A percentile compares a stretch with the other conserved stretches of the same genome.
These are phyloP conservation scores for Poeciliopsis turneri DNA, from an alignment of 2,797 vertebrate species.

Conservation along the genomic window DNA sequence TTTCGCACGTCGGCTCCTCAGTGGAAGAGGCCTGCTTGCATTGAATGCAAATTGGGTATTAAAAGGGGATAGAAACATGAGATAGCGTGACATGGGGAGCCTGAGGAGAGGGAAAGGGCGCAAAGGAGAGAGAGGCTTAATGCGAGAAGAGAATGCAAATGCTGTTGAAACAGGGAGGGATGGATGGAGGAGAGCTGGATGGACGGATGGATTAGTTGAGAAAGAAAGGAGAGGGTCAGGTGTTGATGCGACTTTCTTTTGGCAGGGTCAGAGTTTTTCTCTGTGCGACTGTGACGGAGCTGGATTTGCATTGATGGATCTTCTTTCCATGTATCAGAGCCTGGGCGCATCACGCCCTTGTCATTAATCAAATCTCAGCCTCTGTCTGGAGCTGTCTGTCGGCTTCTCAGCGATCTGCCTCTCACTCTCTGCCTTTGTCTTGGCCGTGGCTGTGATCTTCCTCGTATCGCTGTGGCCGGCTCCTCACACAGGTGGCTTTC, in stretches of 20 bases:
- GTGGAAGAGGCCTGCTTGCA: conserved; percentile 62
- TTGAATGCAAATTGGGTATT: conserved; percentile 80
- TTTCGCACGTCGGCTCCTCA: conserved; percentile 53
- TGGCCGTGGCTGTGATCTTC: conserved; percentile 1
- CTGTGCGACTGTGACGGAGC: conserved; percentile 59
- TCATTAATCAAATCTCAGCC: conserved; percentile 84
- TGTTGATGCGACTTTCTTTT: conserved; percentile 76
- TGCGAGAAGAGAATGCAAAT: conserved; percentile 80
- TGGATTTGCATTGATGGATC: conserved; percentile 84
- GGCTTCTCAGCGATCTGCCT: conserved; percentile 50
- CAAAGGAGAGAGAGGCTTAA: conserved; percentile 63
- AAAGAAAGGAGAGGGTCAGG: conserved; percentile 71
- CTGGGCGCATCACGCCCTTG: conserved; percentile 71
- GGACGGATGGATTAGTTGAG: conserved; percentile 65
- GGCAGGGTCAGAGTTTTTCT: conserved; percentile 63
- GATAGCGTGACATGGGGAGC: conserved; percentile 53
- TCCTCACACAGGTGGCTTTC: conserved; percentile 1
- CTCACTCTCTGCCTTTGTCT: conserved; percentile 14
- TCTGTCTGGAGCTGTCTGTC: conserved; percentile 58
- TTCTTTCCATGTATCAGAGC: conserved; percentile 82
- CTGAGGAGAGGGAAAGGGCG: conserved; percentile 56
- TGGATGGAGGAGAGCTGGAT: conserved; percentile 45
- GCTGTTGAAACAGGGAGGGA: conserved; percentile 61
- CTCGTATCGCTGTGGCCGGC: not conserved
- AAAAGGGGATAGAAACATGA: conserved; percentile 69